Conservation (phyloP, 2,113 vertebrate genomes). For the Pardalotus punctatus region DNA sequence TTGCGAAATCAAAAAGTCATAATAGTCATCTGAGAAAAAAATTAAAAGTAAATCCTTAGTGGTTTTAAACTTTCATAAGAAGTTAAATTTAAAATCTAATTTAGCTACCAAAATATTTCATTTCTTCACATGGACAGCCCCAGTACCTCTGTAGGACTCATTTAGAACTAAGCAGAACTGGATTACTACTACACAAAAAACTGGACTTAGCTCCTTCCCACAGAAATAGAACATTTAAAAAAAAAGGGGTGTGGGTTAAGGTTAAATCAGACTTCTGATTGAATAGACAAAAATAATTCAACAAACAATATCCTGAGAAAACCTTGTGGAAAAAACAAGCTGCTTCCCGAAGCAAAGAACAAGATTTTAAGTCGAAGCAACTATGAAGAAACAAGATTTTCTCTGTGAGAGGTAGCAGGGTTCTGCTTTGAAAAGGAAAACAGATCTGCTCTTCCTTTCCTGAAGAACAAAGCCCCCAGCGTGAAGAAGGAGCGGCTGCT, state of each 20-base stretch:
- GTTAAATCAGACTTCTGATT: background rate
- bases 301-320: background rate
- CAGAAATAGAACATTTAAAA: background rate
- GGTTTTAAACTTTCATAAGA: background rate
- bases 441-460: background rate
- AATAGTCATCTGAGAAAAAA: background rate
- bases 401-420: background rate
- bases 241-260: background rate
- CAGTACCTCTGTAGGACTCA: background rate
- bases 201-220: background rate
- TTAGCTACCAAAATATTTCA: background rate
- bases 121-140: background rate
- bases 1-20: fast-evolving
- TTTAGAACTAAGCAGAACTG: background rate
- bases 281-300: background rate
- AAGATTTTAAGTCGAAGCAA: background rate
- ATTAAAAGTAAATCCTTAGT: background rate
- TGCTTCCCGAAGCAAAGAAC: background rate
- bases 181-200: background rate
- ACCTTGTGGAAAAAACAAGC: background rate
- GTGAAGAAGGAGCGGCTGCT: background rate
- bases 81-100: background rate
- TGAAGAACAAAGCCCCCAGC: background rate
- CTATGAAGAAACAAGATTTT: background rate
- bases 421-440: background rate